Percentiles rank a stretch among this genome's conserved stretches.
Evolutionary conservation across 2,797 vertebrate species (phyloP).

Genomic region (Muscicapa comitata): DNA sequence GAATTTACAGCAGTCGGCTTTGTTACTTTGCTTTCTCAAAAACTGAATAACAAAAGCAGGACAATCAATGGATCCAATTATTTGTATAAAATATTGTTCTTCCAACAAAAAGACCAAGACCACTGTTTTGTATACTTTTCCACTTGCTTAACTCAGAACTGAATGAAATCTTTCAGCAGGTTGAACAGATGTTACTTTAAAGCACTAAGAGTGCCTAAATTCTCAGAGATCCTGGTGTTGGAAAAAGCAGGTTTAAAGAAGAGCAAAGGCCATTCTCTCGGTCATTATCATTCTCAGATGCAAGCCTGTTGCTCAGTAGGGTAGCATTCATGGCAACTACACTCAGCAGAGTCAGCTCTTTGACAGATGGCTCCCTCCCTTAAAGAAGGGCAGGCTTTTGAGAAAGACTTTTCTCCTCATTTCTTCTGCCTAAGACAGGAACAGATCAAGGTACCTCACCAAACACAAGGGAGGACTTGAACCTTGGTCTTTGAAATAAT

Average conservation of each 20-base stretch:
- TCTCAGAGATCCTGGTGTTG: not conserved
- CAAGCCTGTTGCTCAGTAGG: not conserved
- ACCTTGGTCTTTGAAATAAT: not conserved
- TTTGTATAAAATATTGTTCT: not conserved
- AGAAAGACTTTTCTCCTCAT: not conserved
- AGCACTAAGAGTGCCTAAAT: not conserved
- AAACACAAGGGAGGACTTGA: not conserved
- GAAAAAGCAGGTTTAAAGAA: not conserved
- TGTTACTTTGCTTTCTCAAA: not conserved
- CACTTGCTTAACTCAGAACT: not conserved
- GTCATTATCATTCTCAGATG: not conserved
- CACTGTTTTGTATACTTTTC: not conserved
- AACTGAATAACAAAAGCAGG: not conserved
- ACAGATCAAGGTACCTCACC: not conserved
- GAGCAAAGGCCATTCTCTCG: not conserved
- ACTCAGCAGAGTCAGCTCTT: not conserved
- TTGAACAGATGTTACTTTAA: not conserved
- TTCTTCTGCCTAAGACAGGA: not conserved
- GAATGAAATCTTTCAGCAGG: not conserved
- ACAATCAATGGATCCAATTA: not conserved
- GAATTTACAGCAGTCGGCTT: not conserved
- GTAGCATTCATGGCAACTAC: accelerated
- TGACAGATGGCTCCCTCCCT: not conserved
- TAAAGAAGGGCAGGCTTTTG: not conserved
- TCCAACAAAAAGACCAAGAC: not conserved